Evolutionary conservation across 2,797 vertebrate genomes (phyloP), one percentile per base, ranked within the genome.

Genomic region (Hyperoplus immaculatus): DNA sequence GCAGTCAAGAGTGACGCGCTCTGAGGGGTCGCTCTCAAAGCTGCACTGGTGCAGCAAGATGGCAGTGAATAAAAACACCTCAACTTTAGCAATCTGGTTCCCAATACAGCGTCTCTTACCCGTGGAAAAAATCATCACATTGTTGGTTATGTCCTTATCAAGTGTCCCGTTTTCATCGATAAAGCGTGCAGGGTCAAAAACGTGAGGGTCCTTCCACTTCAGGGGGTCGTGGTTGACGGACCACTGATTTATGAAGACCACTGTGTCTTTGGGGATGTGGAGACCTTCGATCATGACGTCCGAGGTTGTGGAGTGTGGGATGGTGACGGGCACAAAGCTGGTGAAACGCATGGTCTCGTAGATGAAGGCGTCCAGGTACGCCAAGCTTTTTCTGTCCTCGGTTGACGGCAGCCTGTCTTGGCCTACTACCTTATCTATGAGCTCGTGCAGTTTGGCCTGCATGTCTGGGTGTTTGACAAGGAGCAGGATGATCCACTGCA

Each of bases 241-340:
- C 97, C 97, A 99, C 89, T 99, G 98, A 74, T 99, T 99, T 68
- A 99, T 92, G 80, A 99, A 99, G 77, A 99, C 94, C 56, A 99
- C 97, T 0, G 98, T 99, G 93, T 97, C 95, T 91, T 98, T 98
- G 74, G 97, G 97, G 89, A 99, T 99, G 94, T 95, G 94, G 86
- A 97, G 96, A 82, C 97, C 97, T 87, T 97, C 94, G 8, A 99
- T 89, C 6, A 95, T 96, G 75, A 98, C 95, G 29, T 97, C 96
- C 6, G 94, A 85, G 0, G 96, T 97, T 60, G 98, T 99, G 84
- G 97, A 96, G 0, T 99, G 98, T 0, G 98, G 98, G 84, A 99
- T 99, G 66, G 98, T 99, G 82, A 99, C 78, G 0, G 98, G 97
- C 78, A 99, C 92, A 0, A 99, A 99, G 93, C 98, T 99, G 91